Evolutionary conservation across 2,113 vertebrate genomes (phyloP).

Genomic region (Hiodon tergisus): DNA sequence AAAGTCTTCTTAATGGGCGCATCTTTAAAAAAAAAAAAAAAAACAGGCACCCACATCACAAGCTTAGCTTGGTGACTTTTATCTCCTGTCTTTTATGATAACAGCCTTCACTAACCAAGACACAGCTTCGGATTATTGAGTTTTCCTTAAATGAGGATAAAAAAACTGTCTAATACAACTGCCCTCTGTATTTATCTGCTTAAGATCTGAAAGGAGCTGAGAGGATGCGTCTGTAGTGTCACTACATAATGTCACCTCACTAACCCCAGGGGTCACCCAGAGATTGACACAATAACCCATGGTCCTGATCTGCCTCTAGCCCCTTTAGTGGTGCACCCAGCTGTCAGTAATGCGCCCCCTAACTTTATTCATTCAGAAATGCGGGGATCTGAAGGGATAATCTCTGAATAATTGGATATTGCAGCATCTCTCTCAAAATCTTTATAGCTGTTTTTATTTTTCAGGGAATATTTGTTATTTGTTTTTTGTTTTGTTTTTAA

Average conservation of each 20-base stretch:
- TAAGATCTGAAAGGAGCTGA: conserved; percentile 48
- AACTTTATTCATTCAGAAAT: conserved; percentile 79
- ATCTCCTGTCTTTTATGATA: conserved; percentile 42
- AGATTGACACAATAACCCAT: conserved; percentile 77
- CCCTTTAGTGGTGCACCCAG: conserved; percentile 76
- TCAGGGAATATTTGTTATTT: background rate
- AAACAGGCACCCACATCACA: conserved; percentile 2
- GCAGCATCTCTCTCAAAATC: conserved; percentile 62
- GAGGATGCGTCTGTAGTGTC: conserved; percentile 60
- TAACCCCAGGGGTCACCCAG: conserved; percentile 66
- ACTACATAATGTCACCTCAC: conserved; percentile 65
- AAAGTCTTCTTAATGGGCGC: background rate
- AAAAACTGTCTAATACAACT: conserved; percentile 56
- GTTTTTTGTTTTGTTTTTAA: conserved; percentile 36
- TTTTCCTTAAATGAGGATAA: conserved; percentile 31
- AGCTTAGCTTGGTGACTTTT: conserved; percentile 44
- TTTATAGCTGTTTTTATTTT: conserved; percentile 23
- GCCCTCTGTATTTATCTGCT: conserved; percentile 62
- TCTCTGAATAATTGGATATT: conserved; percentile 92
- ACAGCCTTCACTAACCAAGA: conserved; percentile 37
- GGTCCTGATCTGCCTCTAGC: conserved; percentile 65
- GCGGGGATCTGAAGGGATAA: conserved; percentile 84
- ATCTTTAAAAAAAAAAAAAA: background rate
- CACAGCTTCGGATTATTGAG: conserved; percentile 43
- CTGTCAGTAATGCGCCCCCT: conserved; percentile 76